These are phyloP conservation scores for Empidonax traillii DNA, from an alignment of 2,113 vertebrate genomes.

Conservation along the genomic window DNA sequence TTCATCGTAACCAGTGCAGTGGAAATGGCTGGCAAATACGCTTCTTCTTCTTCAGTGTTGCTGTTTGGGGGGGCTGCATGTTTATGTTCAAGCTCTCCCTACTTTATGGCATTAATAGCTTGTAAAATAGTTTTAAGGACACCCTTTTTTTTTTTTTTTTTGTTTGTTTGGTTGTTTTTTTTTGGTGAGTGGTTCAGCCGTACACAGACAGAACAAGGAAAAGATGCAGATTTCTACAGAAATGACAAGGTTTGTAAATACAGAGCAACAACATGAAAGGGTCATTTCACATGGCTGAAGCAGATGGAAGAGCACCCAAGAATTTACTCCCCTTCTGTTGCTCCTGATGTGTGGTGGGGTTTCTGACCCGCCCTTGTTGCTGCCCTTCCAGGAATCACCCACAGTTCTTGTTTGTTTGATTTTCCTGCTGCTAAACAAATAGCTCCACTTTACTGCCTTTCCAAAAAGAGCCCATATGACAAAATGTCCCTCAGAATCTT, in stretches of 20 bases:
- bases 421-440: not conserved
- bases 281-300: not conserved
- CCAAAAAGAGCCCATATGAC: not conserved
- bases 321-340: not conserved
- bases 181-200: not conserved
- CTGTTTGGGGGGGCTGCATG: not conserved
- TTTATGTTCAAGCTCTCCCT: not conserved
- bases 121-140: conserved; percentile 48
- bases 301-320: not conserved
- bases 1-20: not conserved
- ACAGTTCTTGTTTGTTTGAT: not conserved
- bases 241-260: not conserved
- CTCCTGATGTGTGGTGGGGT: not conserved
- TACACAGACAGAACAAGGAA: not conserved
- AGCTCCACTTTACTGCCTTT: not conserved
- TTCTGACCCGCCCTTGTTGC: not conserved
- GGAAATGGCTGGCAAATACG: not conserved
- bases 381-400: not conserved
- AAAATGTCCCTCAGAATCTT: not conserved
- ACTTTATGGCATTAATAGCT: not conserved
- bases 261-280: not conserved
- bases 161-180: not conserved
- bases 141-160: not conserved
- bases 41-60: conserved; percentile 18
- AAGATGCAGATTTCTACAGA: not conserved